Evolutionary conservation across 2,888 invertebrate genomes (phyloP), one percentile per base, ranked within the genome.

Genomic region (Morpho helenor): DNA sequence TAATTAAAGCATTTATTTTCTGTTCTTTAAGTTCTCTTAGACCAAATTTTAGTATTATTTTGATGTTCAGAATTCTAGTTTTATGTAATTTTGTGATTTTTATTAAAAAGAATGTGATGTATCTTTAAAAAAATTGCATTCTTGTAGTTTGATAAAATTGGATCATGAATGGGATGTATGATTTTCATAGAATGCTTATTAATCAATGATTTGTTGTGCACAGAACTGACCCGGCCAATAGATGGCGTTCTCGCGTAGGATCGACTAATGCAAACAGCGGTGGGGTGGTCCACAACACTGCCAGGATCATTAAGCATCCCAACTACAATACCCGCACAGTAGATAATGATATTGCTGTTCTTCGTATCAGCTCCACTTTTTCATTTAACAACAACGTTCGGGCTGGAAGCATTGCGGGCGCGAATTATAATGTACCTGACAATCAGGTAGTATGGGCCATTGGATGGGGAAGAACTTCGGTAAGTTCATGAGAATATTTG

Each of bases 381-480:
- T 57, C 54, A 23, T 66, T 65, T 42, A 69, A 60, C 43, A 63
- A 60, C 40, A 56, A 56, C 6, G 68, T 73, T 0, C 63, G 60
- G n/a, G 57, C 68, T 0, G 72, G 63, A 0, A 61, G 48, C 16
- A 73, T 76, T 9, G 72, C 77, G 3, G 71, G 71, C 2, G 3
- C 68, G 6, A 68, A 65, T 52, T 77, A 75, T 59, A 62, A 63
- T 41, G 63, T 76, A 7, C 57, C 52, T 7, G 77, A 76, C 39
- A 74, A 74, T 45, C 63, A 68, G 51, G 60, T 59, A 5, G 75
- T 79, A 6, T 74, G 65, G 68, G 76, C 75, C 31, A 64, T 71
- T 41, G 77, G 77, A 66, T 77, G 76, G 76, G 77, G 76, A 3
- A 42, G 52, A 2, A 70, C 66, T 16, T 22, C 59, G 31, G 75